phyloP scores from a whole-genome alignment of 2,113 vertebrate genomes.

The Zootoca vivipara region DNA sequence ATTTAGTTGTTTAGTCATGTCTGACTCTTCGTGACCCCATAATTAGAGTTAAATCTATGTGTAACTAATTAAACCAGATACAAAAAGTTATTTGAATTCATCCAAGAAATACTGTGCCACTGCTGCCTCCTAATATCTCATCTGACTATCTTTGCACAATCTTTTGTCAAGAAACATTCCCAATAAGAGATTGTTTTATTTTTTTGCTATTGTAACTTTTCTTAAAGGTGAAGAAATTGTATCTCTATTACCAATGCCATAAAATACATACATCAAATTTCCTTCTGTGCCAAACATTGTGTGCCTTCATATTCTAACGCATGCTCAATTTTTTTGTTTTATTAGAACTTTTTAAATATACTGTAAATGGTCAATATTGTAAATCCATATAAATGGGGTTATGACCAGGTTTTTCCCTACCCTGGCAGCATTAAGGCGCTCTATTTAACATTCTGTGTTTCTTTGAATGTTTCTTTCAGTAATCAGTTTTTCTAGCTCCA shows the following conservation, averaged over 20 bases:
- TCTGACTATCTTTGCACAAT: slow-evolving; percentile 14
- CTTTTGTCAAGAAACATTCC: slow-evolving; percentile 16
- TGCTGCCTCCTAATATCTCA: background rate
- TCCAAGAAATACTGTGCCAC: background rate
- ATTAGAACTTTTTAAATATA: background rate
- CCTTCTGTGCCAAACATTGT: background rate
- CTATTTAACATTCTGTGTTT: slow-evolving; percentile 13
- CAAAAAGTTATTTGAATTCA: background rate
- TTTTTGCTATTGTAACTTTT: slow-evolving; percentile 35
- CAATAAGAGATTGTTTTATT: slow-evolving; percentile 15
- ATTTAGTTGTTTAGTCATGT: no score
- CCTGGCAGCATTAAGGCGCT: background rate
- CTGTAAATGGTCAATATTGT: background rate
- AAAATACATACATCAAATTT: background rate
- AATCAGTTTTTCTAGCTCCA: background rate
- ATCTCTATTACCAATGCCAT: background rate
- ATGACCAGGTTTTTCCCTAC: background rate
- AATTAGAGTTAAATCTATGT: background rate
- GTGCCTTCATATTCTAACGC: slow-evolving; percentile 4
- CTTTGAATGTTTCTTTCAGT: slow-evolving; percentile 20
- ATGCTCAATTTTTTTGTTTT: background rate
- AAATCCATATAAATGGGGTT: background rate
- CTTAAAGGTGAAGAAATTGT: slow-evolving; percentile 23
- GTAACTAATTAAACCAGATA: background rate
- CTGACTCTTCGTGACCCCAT: no score